phyloP scores from a whole-genome alignment of 2,797 vertebrate species.

The Alca torda region DNA sequence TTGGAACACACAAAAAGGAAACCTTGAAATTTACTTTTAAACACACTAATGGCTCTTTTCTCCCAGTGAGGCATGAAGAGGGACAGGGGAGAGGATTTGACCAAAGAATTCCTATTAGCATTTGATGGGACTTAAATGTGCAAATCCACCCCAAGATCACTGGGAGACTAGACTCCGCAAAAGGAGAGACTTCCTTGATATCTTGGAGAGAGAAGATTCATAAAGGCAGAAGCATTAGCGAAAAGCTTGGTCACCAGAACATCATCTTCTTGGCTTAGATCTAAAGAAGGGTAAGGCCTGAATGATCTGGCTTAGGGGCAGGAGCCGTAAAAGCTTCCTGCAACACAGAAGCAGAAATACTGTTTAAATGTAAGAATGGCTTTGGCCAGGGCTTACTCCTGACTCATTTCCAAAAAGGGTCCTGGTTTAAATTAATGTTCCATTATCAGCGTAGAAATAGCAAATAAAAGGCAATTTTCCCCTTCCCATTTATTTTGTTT shows the following conservation, averaged over 20 bases:
- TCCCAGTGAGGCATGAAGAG: conserved; percentile 54
- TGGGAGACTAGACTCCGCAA: background rate
- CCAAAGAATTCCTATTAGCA: conserved; percentile 46
- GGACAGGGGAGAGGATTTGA: conserved; percentile 3
- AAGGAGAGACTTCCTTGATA: background rate
- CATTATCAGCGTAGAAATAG: background rate
- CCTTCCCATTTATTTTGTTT: background rate
- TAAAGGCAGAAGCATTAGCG: background rate
- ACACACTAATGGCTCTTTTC: conserved; percentile 59
- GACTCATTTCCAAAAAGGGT: background rate
- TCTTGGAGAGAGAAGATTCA: background rate
- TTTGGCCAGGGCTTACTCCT: background rate
- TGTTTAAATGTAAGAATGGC: background rate
- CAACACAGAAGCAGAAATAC: background rate
- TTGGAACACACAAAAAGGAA: conserved; percentile 24
- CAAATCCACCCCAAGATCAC: conserved; percentile 15
- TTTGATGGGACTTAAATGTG: conserved; percentile 42
- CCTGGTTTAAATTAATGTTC: background rate
- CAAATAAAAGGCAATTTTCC: background rate
- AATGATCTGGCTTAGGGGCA: background rate
- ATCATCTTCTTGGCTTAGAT: background rate
- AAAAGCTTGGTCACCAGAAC: background rate
- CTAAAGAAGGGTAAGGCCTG: background rate
- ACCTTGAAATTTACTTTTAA: conserved; percentile 69
- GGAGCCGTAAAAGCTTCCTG: background rate